Evolutionary conservation across 2,888 invertebrate species (phyloP).

Genomic region (Empis stercorea): DNA sequence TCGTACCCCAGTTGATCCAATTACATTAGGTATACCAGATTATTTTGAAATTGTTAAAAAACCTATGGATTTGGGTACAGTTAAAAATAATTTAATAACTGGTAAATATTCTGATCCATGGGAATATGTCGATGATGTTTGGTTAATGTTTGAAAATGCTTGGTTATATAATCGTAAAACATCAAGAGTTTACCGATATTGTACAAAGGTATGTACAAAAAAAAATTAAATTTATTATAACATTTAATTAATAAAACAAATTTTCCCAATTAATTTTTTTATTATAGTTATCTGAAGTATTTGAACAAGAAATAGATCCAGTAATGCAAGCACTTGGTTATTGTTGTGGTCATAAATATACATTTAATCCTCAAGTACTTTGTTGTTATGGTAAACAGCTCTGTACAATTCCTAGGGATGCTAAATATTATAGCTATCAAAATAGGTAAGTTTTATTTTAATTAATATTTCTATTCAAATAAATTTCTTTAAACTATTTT

Average conservation of each 20-base stretch:
- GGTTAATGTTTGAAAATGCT: slow-evolving; percentile 99
- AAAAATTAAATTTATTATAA: too few relatives aligned
- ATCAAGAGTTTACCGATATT: slow-evolving; percentile 93
- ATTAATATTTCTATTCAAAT: not conserved
- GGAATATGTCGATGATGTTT: slow-evolving; percentile 99
- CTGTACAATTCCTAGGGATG: slow-evolving; percentile 91
- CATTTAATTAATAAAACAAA: too few relatives aligned
- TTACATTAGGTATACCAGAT: slow-evolving; percentile 79
- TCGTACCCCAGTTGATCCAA: slow-evolving; percentile 92
- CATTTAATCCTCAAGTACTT: slow-evolving; percentile 96
- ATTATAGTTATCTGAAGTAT: slow-evolving; percentile 88
- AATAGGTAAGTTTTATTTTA: slow-evolving; percentile 61
- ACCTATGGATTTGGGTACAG: slow-evolving; percentile 94
- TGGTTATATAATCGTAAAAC: slow-evolving; percentile 99
- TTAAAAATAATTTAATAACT: slow-evolving; percentile 81
- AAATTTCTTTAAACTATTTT: too few relatives aligned
- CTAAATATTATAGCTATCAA: slow-evolving; percentile 96
- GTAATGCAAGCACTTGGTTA: slow-evolving; percentile 98
- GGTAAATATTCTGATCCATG: slow-evolving; percentile 95
- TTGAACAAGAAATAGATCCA: slow-evolving; percentile 94
- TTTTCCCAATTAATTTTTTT: slow-evolving; percentile 2
- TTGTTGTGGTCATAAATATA: slow-evolving; percentile 98
- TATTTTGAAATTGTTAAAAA: slow-evolving; percentile 94
- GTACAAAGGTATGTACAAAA: slow-evolving; percentile 71
- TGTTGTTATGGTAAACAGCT: slow-evolving; percentile 98